phyloP scores from a whole-genome alignment of 1,140 invertebrate species.

The Trachymyrmex septentrionalis region DNA sequence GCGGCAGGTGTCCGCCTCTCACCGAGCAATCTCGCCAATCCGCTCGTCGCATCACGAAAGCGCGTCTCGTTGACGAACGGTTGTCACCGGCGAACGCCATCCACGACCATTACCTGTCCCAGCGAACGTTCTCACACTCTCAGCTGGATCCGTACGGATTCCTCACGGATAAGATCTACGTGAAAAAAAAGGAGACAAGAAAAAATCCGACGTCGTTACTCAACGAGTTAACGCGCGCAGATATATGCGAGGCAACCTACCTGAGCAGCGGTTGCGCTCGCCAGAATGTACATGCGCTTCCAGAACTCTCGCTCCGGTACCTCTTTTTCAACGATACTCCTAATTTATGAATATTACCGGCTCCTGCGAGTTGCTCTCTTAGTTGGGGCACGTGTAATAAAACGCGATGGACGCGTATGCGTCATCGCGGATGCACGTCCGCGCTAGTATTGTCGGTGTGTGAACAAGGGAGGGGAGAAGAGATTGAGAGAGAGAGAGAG shows the following conservation, averaged over 20 bases:
- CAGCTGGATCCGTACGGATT: constrained; percentile 48
- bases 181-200: constrained; percentile 41
- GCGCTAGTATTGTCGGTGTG: background rate
- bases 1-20: background rate
- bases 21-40: constrained; percentile 17
- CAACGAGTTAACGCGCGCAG: constrained; percentile 78
- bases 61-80: constrained; percentile 48
- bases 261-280: constrained; percentile 9
- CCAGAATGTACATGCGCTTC: constrained; percentile 37
- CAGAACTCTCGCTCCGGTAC: constrained; percentile 21
- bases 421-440: constrained; percentile 58
- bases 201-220: constrained; percentile 75
- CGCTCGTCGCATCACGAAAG: constrained; percentile 7
- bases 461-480: background rate
- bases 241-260: constrained; percentile 45
- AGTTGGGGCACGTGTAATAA: constrained; percentile 78
- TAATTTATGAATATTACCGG: constrained; percentile 81
- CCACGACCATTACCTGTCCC: constrained; percentile 26
- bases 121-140: constrained; percentile 83
- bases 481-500: background rate
- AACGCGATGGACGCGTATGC: constrained; percentile 75
- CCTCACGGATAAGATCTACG: constrained; percentile 78
- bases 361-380: constrained; percentile 70
- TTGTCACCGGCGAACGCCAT: constrained; percentile 35
- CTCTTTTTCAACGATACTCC: constrained; percentile 77